Evolutionary conservation across 1,140 invertebrate genomes (phyloP).

Genomic region (Charaxes varanes): DNA sequence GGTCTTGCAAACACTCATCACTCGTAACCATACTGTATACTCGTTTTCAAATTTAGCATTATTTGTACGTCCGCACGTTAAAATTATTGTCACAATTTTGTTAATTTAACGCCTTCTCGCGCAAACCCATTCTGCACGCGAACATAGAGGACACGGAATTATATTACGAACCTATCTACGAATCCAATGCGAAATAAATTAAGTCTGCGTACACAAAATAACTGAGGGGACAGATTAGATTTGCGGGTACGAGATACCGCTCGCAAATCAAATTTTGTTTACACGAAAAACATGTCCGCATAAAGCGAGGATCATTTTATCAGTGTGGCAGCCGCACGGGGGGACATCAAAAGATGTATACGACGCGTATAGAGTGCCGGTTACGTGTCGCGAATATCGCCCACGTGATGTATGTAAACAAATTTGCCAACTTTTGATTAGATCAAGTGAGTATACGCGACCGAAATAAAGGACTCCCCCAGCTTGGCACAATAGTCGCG

Average conservation of each 20-base stretch:
- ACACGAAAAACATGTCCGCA: slow-evolving; percentile 46
- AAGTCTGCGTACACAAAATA: slow-evolving; percentile 21
- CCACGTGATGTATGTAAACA: slow-evolving; percentile 59
- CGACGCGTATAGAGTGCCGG: slow-evolving; percentile 34
- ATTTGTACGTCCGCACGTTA: background rate
- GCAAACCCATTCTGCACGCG: slow-evolving; percentile 13
- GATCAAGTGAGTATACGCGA: slow-evolving; percentile 49
- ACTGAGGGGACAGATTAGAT: slow-evolving; percentile 24
- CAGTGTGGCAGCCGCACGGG: slow-evolving; percentile 35
- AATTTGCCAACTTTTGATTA: slow-evolving; percentile 68
- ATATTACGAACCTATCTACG: slow-evolving; percentile 16
- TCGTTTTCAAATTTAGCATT: too few relatives aligned
- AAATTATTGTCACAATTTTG: slow-evolving; percentile 6
- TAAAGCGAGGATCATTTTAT: slow-evolving; percentile 47
- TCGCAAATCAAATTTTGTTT: slow-evolving; percentile 55
- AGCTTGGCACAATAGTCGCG: slow-evolving; percentile 20
- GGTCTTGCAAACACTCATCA: too few relatives aligned
- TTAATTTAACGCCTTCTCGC: slow-evolving; percentile 19
- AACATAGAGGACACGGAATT: slow-evolving; percentile 20
- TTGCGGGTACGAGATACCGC: slow-evolving; percentile 25
- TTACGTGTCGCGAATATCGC: slow-evolving; percentile 61
- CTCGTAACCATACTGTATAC: too few relatives aligned
- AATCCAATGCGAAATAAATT: slow-evolving; percentile 23
- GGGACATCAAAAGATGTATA: slow-evolving; percentile 50
- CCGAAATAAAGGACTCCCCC: slow-evolving; percentile 37